Conservation (phyloP, 2,113 vertebrate genomes). For the Propithecus coquereli region DNA sequence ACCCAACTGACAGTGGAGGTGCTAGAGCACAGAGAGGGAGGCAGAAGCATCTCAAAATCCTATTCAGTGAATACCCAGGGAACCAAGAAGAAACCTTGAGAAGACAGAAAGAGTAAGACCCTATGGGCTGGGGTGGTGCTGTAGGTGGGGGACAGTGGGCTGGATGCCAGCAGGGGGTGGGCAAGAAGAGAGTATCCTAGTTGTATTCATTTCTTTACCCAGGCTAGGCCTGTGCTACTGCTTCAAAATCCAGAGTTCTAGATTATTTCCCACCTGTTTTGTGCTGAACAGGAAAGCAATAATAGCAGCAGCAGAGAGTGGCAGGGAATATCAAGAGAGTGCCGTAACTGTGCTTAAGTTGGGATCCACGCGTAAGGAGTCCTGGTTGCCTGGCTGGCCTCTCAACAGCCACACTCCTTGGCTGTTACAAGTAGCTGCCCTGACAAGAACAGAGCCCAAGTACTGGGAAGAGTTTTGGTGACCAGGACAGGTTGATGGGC, state of each 20-base stretch:
- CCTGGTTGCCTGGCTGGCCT: not conserved
- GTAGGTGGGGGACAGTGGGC: not conserved
- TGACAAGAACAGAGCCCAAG: not conserved
- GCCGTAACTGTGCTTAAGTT: not conserved
- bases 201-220: not conserved
- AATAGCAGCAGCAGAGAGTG: not conserved
- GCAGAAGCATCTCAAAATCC: not conserved
- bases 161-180: not conserved
- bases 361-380: not conserved
- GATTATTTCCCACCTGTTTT: not conserved
- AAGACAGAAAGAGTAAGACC: not conserved
- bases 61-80: not conserved
- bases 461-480: not conserved
- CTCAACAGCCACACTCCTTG: not conserved
- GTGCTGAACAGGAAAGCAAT: not conserved
- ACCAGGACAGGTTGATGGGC: not conserved
- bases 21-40: not conserved
- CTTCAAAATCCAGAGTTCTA: not conserved
- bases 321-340: not conserved
- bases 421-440: not conserved
- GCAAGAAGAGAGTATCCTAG: not conserved
- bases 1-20: not conserved
- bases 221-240: not conserved
- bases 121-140: too few relatives aligned
- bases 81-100: not conserved